Base-by-base conservation (phyloP, 2,797 vertebrate genomes). In the Graptemys geographica region DNA sequence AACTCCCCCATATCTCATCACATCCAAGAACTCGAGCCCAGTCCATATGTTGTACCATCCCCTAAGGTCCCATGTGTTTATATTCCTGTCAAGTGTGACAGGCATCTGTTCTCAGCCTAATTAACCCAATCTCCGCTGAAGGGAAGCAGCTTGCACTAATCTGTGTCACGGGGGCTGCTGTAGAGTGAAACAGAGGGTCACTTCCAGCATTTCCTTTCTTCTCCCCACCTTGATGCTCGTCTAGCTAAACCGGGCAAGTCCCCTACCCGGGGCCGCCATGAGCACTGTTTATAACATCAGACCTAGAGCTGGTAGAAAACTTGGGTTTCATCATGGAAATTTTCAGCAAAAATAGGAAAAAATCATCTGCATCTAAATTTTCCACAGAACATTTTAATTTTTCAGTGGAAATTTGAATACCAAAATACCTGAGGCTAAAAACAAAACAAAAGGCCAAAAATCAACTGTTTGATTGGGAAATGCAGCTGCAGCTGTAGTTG, bases 81-180 rank as follows among this genome's bases (percentile, higher is more conserved):
- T 62, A 65, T 41, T 53, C 62, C 87, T 1, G 0, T 18, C 82
- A 18, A 44, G 44, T 3, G 53, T 49, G 79, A 78, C 78, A 47
- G 69, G 90, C 0, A 0, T 76, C 4, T 0, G 25, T 15, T 88
- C 90, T 13, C 49, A 52, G 81, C 79, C 81, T 91, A 27, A 3
- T 55, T 76, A 0, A 0, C 25, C n/a, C 51, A 0, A 0, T 53
- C 57, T 65, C n/a, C 4, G 2, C 78, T 3, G 33, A 79, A 80
- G 25, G 83, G 89, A 83, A 87, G 74, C 0, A 0, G 74, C 81
- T 53, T 44, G 3, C 0, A 0, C 1, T 0, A 0, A 0, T 69
- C 81, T 83, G 23, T 28, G 8, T 44, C 11, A n/a, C 8, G 33
- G 15, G 79, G 81, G 81, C 87, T 86, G 52, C 49, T 47, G 74